Percentiles rank a stretch among this genome's conserved stretches.
These are phyloP conservation scores for Glaucopsyche alexis DNA, from an alignment of 2,888 invertebrate species.

Conservation along the genomic window DNA sequence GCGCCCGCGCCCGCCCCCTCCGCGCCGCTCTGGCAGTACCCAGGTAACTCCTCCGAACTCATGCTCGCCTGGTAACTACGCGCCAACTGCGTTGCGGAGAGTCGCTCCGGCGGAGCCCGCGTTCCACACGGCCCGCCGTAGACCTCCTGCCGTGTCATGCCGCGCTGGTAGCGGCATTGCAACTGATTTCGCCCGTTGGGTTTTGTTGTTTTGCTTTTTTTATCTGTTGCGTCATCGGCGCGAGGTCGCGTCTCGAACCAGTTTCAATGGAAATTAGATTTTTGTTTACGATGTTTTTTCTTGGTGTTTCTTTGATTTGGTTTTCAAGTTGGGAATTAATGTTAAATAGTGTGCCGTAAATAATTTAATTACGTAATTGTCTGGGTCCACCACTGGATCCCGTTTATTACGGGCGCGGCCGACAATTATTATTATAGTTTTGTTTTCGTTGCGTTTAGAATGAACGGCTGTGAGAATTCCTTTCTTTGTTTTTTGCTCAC, in stretches of 20 bases:
- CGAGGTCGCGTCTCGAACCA: constrained; percentile 12
- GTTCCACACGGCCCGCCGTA: constrained; percentile 46
- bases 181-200: constrained; percentile 48
- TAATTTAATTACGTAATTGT: constrained; percentile 21
- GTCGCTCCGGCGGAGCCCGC: constrained; percentile 54
- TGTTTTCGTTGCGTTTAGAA: constrained; percentile 40
- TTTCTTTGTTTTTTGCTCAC: constrained; percentile 32
- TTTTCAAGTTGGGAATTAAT: neutral
- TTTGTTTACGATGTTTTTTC: constrained; percentile 6
- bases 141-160: constrained; percentile 61
- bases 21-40: constrained; percentile 90
- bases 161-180: constrained; percentile 73
- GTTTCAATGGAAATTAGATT: constrained; percentile 11
- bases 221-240: constrained; percentile 25
- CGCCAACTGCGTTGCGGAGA: constrained; percentile 78
- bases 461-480: constrained; percentile 39
- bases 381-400: constrained; percentile 46
- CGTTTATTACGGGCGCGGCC: constrained; percentile 49
- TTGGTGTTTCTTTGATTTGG: constrained; percentile 15
- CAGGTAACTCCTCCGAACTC: constrained; percentile 79
- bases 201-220: constrained; percentile 32
- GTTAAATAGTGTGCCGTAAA: constrained; percentile 10
- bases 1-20: constrained; percentile 81
- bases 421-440: constrained; percentile 41
- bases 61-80: constrained; percentile 77